Conservation (phyloP, 2,888 invertebrate genomes). For the Drosophila cognata region DNA sequence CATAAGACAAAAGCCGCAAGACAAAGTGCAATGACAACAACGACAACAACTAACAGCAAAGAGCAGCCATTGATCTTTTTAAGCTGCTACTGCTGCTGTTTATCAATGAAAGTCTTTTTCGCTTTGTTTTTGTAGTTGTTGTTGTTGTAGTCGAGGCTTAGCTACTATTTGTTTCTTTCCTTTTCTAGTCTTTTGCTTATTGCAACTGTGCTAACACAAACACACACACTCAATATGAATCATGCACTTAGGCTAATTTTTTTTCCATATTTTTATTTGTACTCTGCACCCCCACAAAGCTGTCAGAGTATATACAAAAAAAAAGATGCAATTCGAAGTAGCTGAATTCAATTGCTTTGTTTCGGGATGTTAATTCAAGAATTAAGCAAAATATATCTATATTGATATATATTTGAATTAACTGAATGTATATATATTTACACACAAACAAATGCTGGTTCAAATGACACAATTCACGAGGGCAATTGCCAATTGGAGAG, state of each 20-base stretch:
- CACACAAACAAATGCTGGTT: background rate
- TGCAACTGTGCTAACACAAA: slow-evolving; percentile 9
- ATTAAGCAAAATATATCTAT: background rate
- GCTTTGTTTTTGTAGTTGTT: slow-evolving; percentile 9
- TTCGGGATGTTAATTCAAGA: background rate
- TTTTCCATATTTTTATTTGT: background rate
- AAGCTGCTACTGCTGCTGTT: slow-evolving; percentile 24
- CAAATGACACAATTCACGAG: background rate
- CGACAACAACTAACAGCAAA: slow-evolving; percentile 17
- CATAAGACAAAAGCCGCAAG: slow-evolving; percentile 55
- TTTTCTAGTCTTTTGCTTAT: slow-evolving; percentile 18
- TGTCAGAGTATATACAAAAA: background rate
- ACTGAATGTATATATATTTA: background rate
- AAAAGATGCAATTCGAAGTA: background rate
- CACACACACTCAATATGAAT: background rate
- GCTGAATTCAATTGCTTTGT: background rate
- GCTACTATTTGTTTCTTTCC: slow-evolving; percentile 42
- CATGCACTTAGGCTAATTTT: background rate
- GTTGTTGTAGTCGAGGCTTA: slow-evolving; percentile 2
- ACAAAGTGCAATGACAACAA: slow-evolving; percentile 53
- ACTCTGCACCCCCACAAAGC: background rate
- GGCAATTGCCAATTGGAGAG: background rate
- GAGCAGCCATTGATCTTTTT: slow-evolving; percentile 47
- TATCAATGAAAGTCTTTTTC: slow-evolving; percentile 62
- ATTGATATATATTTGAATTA: background rate